These are phyloP conservation scores for Xylocopa sonorina DNA, from an alignment of 1,140 invertebrate genomes.

Conservation along the genomic window DNA sequence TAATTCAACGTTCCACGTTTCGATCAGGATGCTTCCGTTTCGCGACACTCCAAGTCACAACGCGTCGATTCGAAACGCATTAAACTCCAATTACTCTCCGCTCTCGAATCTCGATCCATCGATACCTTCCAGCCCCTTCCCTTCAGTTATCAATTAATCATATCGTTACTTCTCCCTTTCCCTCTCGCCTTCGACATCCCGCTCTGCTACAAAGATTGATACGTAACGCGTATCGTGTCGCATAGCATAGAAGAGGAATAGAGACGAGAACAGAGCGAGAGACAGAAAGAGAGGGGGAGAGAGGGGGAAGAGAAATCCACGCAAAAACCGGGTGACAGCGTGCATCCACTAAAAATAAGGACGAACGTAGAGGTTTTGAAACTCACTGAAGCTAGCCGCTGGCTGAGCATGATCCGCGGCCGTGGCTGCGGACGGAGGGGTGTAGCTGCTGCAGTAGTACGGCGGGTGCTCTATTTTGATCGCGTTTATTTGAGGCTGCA, in stretches of 20 bases:
- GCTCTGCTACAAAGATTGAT: neutral
- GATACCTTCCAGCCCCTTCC: neutral
- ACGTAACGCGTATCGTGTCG: neutral
- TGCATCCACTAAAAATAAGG: conserved; percentile 66
- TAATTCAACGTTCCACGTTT: too few species aligned
- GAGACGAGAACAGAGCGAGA: too few species aligned
- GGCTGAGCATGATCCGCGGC: conserved; percentile 80
- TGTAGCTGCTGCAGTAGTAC: conserved; percentile 96
- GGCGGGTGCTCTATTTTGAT: conserved; percentile 95
- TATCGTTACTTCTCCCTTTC: too few species aligned
- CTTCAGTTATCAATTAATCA: neutral
- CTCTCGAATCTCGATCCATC: neutral
- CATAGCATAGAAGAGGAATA: neutral
- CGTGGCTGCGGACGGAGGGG: conserved; percentile 86
- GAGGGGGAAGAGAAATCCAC: neutral
- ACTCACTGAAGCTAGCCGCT: conserved; percentile 81
- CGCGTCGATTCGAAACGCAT: neutral
- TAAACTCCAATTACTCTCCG: neutral
- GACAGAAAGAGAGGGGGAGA: neutral
- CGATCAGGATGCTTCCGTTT: too few species aligned
- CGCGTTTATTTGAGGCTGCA: conserved; percentile 89
- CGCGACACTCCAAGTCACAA: too few species aligned
- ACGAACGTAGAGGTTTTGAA: conserved; percentile 70
- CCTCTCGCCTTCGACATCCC: neutral
- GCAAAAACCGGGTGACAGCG: conserved; percentile 30